Evolutionary conservation across 2,888 invertebrate species (phyloP).

Genomic region (Agrochola macilenta): DNA sequence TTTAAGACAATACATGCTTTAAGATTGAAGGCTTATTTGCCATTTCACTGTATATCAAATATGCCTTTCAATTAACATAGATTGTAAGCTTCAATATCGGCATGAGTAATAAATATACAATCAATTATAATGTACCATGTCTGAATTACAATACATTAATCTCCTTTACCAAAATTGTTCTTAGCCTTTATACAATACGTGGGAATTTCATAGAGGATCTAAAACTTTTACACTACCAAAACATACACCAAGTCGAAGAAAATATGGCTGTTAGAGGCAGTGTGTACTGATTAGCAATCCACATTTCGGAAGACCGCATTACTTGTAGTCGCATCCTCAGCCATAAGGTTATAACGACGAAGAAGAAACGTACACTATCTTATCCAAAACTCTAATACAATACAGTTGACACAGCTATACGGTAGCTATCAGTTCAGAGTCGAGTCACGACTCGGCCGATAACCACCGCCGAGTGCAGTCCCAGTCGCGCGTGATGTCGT

Average conservation of each 20-base stretch:
- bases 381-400: neutral
- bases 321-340: neutral
- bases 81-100: neutral
- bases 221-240: neutral
- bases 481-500: slow-evolving; percentile 51
- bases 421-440: slow-evolving; percentile 23
- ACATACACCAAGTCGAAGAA: too few relatives aligned
- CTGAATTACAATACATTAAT: slow-evolving; percentile 12
- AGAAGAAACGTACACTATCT: neutral
- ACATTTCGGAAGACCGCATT: neutral
- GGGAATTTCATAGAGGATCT: neutral
- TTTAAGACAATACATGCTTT: neutral
- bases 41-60: neutral
- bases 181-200: neutral
- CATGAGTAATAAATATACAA: neutral
- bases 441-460: slow-evolving; percentile 52
- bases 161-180: neutral
- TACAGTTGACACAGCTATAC: neutral
- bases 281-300: neutral
- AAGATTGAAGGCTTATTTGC: slow-evolving; percentile 4
- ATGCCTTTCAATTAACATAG: neutral
- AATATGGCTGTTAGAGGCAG: neutral
- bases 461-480: slow-evolving; percentile 27
- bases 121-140: slow-evolving; percentile 12
- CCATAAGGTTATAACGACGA: neutral